Base-by-base conservation (phyloP, 2,888 invertebrate genomes). In the Ephialtes manifestator region DNA sequence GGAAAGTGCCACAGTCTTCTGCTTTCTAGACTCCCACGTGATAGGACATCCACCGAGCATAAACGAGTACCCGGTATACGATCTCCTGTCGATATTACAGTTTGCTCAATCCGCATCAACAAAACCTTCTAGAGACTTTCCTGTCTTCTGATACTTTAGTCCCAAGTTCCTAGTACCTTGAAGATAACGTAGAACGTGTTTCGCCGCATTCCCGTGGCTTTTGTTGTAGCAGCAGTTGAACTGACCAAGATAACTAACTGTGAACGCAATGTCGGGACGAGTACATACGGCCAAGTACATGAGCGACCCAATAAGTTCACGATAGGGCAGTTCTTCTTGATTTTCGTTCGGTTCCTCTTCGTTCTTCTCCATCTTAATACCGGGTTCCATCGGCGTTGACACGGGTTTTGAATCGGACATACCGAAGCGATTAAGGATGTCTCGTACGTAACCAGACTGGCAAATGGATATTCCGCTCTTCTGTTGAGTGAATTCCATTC, bases 71-170 rank as follows among this genome's bases (percentile, higher is more conserved):
- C 79, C 83, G 24, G 83, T 83, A 74, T 78, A 83, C 2, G 76
- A 72, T n/a, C 13, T 53, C 51, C 71, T 24, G 31, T 75, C 81
- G 11, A 43, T 35, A 8, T 31, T n/a, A 18, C 79, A 65, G 58
- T 68, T 67, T 0, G 48, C 85, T 68, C 85, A 81, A 20, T 85
- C 75, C 13, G 82, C 81, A 46, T 82, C 79, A 7, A 65, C 78
- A 46, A 53, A 79, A 1, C 71, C 35, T n/a, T n/a, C n/a, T 11
- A 81, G 53, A 5, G 39, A 8, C 20, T 15, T 20, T 13, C 53
- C 58, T 10, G 48, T 43, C 8, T 74, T 58, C 18, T 48, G 24
- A 81, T 68, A 84, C 11, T 18, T 58, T n/a, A 82, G 39, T 71
- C 74, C 58, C 48, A 58, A 15, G 43, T 43, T 18, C 1, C 39